These are phyloP conservation scores for Palythoa caribaeorum DNA, from an alignment of 92 coral and sea anemone genomes.

Conservation along the genomic window DNA sequence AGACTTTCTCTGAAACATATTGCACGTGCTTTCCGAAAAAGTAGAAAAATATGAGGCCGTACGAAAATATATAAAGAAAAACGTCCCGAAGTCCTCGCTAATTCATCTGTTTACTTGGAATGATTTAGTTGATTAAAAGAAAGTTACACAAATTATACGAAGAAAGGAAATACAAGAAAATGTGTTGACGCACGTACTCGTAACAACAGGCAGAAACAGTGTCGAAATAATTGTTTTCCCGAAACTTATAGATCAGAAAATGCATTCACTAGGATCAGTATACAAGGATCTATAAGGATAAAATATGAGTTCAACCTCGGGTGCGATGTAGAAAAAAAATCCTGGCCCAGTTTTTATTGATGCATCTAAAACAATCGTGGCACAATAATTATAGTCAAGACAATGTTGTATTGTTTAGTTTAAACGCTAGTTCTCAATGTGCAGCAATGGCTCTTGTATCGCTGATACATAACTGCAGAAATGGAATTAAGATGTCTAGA, in stretches of 20 bases:
- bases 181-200: neutral
- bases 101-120: conserved; percentile 7
- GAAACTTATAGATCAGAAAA: neutral
- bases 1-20: neutral
- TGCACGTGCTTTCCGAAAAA: neutral
- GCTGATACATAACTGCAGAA: neutral
- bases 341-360: conserved; percentile 45
- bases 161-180: neutral
- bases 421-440: conserved; percentile 21
- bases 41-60: neutral
- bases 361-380: conserved; percentile 1
- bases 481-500: neutral
- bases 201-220: neutral
- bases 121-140: neutral
- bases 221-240: neutral
- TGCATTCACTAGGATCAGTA: neutral
- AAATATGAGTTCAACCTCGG: conserved; percentile 4
- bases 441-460: conserved; percentile 8
- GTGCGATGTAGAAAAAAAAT: conserved; percentile 32
- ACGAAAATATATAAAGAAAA: neutral
- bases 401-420: conserved; percentile 21
- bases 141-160: neutral
- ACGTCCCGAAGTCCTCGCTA: neutral
- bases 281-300: neutral
- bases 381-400: too few relatives aligned